Evolutionary conservation across 2,888 invertebrate species (phyloP).

Genomic region (Macrosiphum euphorbiae): DNA sequence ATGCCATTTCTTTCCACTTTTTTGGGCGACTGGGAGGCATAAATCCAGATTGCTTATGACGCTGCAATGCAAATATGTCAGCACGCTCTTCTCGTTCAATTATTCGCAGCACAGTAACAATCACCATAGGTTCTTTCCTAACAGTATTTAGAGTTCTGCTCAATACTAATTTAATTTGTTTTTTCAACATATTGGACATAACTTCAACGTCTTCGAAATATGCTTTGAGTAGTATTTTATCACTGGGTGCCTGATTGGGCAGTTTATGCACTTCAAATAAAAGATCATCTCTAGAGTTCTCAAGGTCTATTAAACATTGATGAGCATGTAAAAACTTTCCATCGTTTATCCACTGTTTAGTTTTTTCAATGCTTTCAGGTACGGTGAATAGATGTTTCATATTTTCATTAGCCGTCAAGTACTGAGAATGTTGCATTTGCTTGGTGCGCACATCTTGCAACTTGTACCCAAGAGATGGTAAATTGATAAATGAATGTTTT

Average conservation of each 20-base stretch:
- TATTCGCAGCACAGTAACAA: slow-evolving; percentile 95
- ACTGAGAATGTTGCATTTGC: slow-evolving; percentile 94
- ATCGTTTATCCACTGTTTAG: slow-evolving; percentile 93
- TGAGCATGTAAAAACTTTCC: slow-evolving; percentile 96
- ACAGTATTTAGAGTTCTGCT: slow-evolving; percentile 94
- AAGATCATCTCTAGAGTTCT: slow-evolving; percentile 96
- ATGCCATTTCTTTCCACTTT: slow-evolving; percentile 87
- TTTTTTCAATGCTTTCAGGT: slow-evolving; percentile 94
- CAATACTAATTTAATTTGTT: slow-evolving; percentile 90
- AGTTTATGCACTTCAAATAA: slow-evolving; percentile 94
- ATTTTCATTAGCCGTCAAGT: slow-evolving; percentile 98
- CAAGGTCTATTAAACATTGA: slow-evolving; percentile 94
- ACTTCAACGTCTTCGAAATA: slow-evolving; percentile 97
- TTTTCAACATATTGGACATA: slow-evolving; percentile 88
- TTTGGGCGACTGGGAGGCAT: slow-evolving; percentile 93
- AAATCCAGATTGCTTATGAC: slow-evolving; percentile 68
- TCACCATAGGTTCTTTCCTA: slow-evolving; percentile 92
- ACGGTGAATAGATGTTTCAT: slow-evolving; percentile 98
- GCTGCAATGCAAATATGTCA: slow-evolving; percentile 86
- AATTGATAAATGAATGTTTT: slow-evolving; percentile 79
- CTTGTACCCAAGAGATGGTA: slow-evolving; percentile 84
- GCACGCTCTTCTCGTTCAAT: slow-evolving; percentile 97
- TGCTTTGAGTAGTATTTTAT: slow-evolving; percentile 92
- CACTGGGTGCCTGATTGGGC: slow-evolving; percentile 90
- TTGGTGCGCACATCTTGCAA: slow-evolving; percentile 90